phyloP scores from a whole-genome alignment of 2,113 vertebrate species.

The Zingel zingel region DNA sequence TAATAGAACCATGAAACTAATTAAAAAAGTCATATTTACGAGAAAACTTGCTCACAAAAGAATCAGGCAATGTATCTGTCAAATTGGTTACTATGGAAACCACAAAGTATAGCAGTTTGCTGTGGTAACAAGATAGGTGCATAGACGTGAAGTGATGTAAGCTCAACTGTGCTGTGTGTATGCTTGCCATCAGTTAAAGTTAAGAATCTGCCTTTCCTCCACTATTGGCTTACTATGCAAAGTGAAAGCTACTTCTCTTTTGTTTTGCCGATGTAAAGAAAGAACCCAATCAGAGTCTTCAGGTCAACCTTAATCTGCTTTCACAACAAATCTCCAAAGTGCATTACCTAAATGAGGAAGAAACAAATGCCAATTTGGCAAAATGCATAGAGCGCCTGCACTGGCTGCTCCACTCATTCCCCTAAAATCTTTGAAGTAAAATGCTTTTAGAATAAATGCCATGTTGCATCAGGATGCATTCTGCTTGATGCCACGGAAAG shows the following conservation, averaged over 20 bases:
- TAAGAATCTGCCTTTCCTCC: slow-evolving; percentile 20
- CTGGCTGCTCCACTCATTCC: slow-evolving; percentile 43
- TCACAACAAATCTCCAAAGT: slow-evolving; percentile 66
- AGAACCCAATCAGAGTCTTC: slow-evolving; percentile 40
- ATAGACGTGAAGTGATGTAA: slow-evolving; percentile 27
- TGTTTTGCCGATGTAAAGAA: not conserved
- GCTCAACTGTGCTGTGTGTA: slow-evolving; percentile 6
- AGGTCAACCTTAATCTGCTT: slow-evolving; percentile 56
- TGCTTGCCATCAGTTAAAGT: slow-evolving; percentile 21
- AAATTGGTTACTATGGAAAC: not conserved
- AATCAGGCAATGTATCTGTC: not conserved
- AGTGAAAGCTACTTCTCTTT: slow-evolving; percentile 42
- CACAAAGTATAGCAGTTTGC: not conserved
- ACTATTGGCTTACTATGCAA: slow-evolving; percentile 55
- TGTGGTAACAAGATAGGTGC: not conserved
- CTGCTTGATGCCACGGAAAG: slow-evolving; percentile 17
- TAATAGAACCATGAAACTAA: not conserved
- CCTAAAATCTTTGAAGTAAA: slow-evolving; percentile 57
- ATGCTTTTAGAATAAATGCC: slow-evolving; percentile 68
- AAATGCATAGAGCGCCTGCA: slow-evolving; percentile 52
- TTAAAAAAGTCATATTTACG: not conserved
- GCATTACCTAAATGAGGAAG: slow-evolving; percentile 63
- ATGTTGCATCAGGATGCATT: slow-evolving; percentile 56
- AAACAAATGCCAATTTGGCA: slow-evolving; percentile 64
- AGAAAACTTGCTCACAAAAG: not conserved